phyloP scores from a whole-genome alignment of 2,113 vertebrate species.

The Natator depressus region DNA sequence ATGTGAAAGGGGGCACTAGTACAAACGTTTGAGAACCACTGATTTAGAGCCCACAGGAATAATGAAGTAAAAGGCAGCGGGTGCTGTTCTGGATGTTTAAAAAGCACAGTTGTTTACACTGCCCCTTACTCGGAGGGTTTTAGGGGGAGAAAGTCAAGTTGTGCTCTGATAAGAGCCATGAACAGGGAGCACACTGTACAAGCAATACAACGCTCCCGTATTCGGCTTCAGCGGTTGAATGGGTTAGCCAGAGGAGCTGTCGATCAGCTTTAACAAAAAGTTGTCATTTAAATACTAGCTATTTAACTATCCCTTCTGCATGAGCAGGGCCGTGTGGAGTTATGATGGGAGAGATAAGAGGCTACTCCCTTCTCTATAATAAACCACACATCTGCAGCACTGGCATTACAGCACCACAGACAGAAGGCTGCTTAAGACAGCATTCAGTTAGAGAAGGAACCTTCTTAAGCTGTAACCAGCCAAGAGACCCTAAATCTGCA shows the following conservation, averaged over 20 bases:
- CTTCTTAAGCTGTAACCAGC: too few relatives aligned
- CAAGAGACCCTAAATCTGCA: too few relatives aligned
- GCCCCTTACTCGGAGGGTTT: not conserved
- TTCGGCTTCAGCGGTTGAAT: not conserved
- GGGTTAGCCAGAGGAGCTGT: not conserved
- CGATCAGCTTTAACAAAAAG: not conserved
- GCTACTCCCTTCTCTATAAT: not conserved
- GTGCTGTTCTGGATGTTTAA: not conserved
- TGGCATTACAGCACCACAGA: too few relatives aligned
- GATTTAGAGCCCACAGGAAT: constrained; percentile 11
- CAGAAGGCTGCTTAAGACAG: not conserved
- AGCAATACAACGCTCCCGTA: not conserved
- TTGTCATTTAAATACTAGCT: not conserved
- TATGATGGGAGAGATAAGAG: not conserved
- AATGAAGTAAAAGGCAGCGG: not conserved
- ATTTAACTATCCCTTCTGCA: not conserved
- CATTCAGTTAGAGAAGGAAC: too few relatives aligned
- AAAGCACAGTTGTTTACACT: not conserved
- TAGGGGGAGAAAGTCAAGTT: not conserved
- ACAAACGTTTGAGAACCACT: too few relatives aligned
- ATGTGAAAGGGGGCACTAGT: too few relatives aligned
- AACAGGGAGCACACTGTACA: not conserved
- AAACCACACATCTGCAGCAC: not conserved
- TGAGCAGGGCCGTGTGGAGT: not conserved
- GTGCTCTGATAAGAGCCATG: not conserved